Evolutionary conservation across 2,888 invertebrate genomes (phyloP).

Genomic region (Mycogona germanica): DNA sequence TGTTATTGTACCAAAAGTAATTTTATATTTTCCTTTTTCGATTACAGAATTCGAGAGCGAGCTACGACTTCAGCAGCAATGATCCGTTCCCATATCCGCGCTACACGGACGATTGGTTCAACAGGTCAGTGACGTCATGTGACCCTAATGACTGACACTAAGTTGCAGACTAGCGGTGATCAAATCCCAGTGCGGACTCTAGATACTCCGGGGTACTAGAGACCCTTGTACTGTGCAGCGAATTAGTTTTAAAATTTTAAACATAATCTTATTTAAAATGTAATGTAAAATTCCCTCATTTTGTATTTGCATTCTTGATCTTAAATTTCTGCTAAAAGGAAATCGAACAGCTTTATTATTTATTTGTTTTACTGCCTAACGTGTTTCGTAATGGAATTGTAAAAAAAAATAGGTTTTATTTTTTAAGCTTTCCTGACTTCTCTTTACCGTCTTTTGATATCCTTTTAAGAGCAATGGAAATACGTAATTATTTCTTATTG

Average conservation of each 20-base stretch:
- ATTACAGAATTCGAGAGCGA: constrained; percentile 85
- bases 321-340: too few relatives aligned
- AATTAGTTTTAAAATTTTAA: neutral
- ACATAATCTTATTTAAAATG: constrained; percentile 1
- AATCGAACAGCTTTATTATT: too few relatives aligned
- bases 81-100: constrained; percentile 97
- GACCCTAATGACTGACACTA: neutral
- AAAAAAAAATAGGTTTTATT: too few relatives aligned
- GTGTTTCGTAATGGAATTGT: too few relatives aligned
- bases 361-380: too few relatives aligned
- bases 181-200: too few relatives aligned
- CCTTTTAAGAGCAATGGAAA: too few relatives aligned
- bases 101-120: constrained; percentile 99
- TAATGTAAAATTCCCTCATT: neutral
- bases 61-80: constrained; percentile 98
- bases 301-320: neutral
- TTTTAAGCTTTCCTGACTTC: too few relatives aligned
- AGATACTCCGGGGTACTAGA: too few relatives aligned
- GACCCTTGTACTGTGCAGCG: constrained; percentile 14
- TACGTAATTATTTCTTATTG: too few relatives aligned
- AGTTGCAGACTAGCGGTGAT: too few relatives aligned
- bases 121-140: constrained; percentile 55
- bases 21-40: constrained; percentile 12
- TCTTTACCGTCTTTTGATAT: too few relatives aligned
- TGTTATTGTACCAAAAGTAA: constrained; percentile 5